Evolutionary conservation across 2,888 invertebrate species (phyloP), one percentile per base, ranked within the genome.

Genomic region (Argynnis bischoffii): DNA sequence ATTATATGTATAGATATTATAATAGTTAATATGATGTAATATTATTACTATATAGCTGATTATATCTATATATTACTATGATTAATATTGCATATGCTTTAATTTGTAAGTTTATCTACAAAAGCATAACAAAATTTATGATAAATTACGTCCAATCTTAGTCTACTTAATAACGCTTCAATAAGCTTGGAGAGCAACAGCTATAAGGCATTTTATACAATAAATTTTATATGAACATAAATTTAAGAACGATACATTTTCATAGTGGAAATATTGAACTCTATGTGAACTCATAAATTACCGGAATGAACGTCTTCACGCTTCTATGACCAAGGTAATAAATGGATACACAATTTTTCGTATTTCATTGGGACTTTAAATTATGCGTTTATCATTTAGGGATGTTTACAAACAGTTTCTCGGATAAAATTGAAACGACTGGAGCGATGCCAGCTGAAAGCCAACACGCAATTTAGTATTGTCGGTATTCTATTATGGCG

Each of bases 381-480:
- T 89, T 89, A 88, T 88, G 86, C 87, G 89, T 91, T 90, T 88
- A 91, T 90, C 90, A 90, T 90, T 91, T 89, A 88, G 87, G 87
- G 87, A 87, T 90, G 90, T 92, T 92, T 90, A 90, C 90, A 86
- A 84, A 83, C 80, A 81, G 76, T 81, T 80, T 82, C 83, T 86
- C 86, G 85, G 85, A 84, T 88, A 83, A 88, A 90, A 92, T 92
- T 92, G 91, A 92, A 92, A 91, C 84, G 85, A 88, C 89, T 92
- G 92, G 92, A 92, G 82, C 84, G 72, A 69, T 87, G 90, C 91
- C 90, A 90, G 84, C 78, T 68, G 76, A 75, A 73, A 70, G 77
- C 80, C 81, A 81, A 81, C 83, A 83, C 80, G 80, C 81, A 79
- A 77, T 78, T 71, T 70, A 77, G 70, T 75, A 74, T 76, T 75